Conservation (phyloP, 2,797 vertebrate genomes). For the Diplodus puntazzo region DNA sequence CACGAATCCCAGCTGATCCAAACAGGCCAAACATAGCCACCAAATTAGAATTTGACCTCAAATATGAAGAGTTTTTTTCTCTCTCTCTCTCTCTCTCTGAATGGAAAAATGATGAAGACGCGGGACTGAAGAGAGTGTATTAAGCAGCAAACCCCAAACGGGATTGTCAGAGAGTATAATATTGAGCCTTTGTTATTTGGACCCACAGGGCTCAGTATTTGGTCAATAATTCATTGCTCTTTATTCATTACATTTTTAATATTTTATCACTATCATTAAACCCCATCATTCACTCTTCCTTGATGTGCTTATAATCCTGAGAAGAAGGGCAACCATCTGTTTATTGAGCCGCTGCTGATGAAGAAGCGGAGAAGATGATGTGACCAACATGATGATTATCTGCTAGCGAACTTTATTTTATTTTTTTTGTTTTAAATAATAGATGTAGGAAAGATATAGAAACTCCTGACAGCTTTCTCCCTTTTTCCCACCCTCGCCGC, state of each 20-base stretch:
- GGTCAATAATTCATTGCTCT: slow-evolving; percentile 59
- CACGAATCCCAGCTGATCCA: slow-evolving; percentile 76
- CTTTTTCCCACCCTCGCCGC: slow-evolving; percentile 29
- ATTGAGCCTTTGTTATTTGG: slow-evolving; percentile 49
- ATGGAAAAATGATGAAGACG: slow-evolving; percentile 46
- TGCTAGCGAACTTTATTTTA: slow-evolving; percentile 31
- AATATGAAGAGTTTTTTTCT: slow-evolving; percentile 46
- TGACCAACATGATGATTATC: slow-evolving; percentile 56
- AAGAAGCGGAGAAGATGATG: slow-evolving; percentile 36
- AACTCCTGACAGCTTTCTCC: slow-evolving; percentile 49
- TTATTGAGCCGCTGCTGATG: slow-evolving; percentile 43
- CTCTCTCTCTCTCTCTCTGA: not conserved
- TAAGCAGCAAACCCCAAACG: slow-evolving; percentile 16
- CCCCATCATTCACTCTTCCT: slow-evolving; percentile 16
- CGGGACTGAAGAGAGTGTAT: slow-evolving; percentile 12
- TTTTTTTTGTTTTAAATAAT: slow-evolving; percentile 28
- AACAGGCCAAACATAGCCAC: slow-evolving; percentile 71
- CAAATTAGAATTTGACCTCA: slow-evolving; percentile 71
- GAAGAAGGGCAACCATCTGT: slow-evolving; percentile 12
- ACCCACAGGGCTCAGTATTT: slow-evolving; percentile 43
- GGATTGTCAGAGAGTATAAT: slow-evolving; percentile 31
- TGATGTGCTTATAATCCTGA: slow-evolving; percentile 20
- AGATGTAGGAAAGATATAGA: slow-evolving; percentile 33
- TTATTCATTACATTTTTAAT: slow-evolving; percentile 50
- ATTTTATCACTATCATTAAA: slow-evolving; percentile 60